Conservation (phyloP, 2,888 invertebrate species). For the Diarsia dahlii region DNA sequence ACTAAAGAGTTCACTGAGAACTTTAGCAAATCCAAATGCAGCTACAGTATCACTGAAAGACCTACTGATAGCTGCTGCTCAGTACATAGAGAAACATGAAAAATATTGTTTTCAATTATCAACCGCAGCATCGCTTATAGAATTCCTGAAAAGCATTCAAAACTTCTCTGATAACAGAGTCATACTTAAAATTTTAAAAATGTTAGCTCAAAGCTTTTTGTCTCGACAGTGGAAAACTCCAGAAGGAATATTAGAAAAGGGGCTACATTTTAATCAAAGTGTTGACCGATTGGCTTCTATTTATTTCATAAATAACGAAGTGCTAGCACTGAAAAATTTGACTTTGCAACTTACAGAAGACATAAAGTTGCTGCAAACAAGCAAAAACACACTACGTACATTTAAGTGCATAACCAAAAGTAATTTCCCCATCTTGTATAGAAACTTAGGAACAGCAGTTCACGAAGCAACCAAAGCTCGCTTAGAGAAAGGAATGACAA, state of each 20-base stretch:
- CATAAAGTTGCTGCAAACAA: conserved; percentile 88
- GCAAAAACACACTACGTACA: conserved; percentile 90
- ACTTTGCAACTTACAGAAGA: conserved; percentile 90
- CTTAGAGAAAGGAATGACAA: conserved; percentile 87
- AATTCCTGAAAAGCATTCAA: conserved; percentile 88
- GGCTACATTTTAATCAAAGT: conserved; percentile 91
- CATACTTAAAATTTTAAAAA: conserved; percentile 84
- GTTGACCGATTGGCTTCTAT: conserved; percentile 92
- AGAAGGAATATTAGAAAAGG: conserved; percentile 92
- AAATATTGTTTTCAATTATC: conserved; percentile 89
- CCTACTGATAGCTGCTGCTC: conserved; percentile 79
- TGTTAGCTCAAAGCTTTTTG: conserved; percentile 88
- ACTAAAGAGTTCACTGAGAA: conserved; percentile 82
- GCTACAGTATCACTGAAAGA: conserved; percentile 79
- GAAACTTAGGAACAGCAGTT: conserved; percentile 92
- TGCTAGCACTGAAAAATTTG: conserved; percentile 91
- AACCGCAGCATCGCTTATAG: conserved; percentile 90
- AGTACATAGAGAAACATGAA: conserved; percentile 84
- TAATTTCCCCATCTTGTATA: conserved; percentile 93
- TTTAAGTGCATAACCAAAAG: conserved; percentile 92
- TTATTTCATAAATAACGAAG: conserved; percentile 91
- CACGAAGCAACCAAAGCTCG: conserved; percentile 89
- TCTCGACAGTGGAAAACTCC: conserved; percentile 93
- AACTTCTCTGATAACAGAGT: conserved; percentile 82
- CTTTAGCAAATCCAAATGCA: conserved; percentile 77